Conservation (phyloP, 2,797 vertebrate genomes). For the Neosalanx taihuensis region DNA sequence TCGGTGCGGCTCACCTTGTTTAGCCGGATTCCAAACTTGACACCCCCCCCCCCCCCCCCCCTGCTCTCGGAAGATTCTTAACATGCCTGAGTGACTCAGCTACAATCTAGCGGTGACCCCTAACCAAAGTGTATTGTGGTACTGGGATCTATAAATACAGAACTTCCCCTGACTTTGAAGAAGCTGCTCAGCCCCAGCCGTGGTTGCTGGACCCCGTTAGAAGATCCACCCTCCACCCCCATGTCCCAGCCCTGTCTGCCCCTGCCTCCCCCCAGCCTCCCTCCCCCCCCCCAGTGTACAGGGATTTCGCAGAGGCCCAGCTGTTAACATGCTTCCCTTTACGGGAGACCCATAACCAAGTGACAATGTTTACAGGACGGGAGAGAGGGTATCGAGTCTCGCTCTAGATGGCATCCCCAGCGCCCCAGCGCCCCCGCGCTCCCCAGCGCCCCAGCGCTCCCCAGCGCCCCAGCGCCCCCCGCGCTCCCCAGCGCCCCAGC, state of each 20-base stretch:
- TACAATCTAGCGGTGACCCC: conserved; percentile 36
- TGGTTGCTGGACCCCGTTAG: conserved; percentile 51
- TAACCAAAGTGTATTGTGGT: too few relatives aligned
- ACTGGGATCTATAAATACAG: conserved; percentile 62
- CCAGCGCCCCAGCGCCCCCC: too few relatives aligned
- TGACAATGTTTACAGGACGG: conserved; percentile 71
- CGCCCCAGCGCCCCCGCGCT: too few relatives aligned
- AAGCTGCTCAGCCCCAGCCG: conserved; percentile 65
- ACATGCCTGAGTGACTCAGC: conserved; percentile 53
- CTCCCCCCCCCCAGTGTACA: neutral
- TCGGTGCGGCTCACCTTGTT: neutral
- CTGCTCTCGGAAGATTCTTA: neutral
- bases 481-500: too few relatives aligned
- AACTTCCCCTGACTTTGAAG: conserved; percentile 53
- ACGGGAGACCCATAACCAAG: conserved; percentile 64
- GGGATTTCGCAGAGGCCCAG: conserved; percentile 63
- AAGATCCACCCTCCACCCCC: conserved; percentile 46
- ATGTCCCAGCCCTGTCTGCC: neutral
- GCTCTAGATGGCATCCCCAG: conserved; percentile 21
- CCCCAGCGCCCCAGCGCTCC: too few relatives aligned
- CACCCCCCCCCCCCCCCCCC: neutral
- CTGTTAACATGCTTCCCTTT: conserved; percentile 73
- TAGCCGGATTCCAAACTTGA: neutral
- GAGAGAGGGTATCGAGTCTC: conserved; percentile 64
- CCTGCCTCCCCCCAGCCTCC: too few relatives aligned